phyloP scores from a whole-genome alignment of 2,888 invertebrate species.

The Nemurella pictetii region DNA sequence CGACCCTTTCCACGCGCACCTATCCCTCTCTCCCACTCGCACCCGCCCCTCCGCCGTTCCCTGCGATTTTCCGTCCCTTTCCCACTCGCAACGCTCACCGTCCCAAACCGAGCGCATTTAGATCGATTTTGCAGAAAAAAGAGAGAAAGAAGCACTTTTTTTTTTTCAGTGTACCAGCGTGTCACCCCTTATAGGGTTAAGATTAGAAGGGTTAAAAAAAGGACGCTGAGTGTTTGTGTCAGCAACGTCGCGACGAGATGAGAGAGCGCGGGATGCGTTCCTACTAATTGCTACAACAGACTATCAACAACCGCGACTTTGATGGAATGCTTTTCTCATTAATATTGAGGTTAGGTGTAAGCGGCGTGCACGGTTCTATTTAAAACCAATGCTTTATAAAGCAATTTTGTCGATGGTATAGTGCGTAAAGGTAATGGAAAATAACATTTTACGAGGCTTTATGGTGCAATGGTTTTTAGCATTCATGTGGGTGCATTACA shows the following conservation, averaged over 20 bases:
- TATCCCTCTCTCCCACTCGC: constrained; percentile 4
- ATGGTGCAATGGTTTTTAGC: neutral
- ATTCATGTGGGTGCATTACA: too few species aligned
- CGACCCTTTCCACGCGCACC: neutral
- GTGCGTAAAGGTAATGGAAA: neutral
- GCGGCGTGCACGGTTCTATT: neutral
- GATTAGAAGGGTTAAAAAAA: constrained; percentile 24
- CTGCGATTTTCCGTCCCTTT: constrained; percentile 29
- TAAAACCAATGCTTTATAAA: neutral
- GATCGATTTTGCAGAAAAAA: constrained; percentile 26
- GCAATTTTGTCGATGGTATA: neutral
- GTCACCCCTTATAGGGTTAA: constrained; percentile 31
- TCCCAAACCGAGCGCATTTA: neutral
- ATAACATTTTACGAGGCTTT: neutral
- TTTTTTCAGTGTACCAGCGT: constrained; percentile 9
- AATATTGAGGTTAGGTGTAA: neutral
- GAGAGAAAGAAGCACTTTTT: neutral
- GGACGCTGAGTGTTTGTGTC: constrained; percentile 21
- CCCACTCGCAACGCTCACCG: neutral
- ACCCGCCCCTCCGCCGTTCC: neutral
- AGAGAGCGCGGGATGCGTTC: neutral
- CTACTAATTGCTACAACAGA: constrained; percentile 16
- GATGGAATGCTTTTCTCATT: constrained; percentile 21
- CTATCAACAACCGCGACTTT: neutral
- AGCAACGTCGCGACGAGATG: neutral